Evolutionary conservation across 2,888 invertebrate species (phyloP).

Genomic region (Tromatobia lineatoria): DNA sequence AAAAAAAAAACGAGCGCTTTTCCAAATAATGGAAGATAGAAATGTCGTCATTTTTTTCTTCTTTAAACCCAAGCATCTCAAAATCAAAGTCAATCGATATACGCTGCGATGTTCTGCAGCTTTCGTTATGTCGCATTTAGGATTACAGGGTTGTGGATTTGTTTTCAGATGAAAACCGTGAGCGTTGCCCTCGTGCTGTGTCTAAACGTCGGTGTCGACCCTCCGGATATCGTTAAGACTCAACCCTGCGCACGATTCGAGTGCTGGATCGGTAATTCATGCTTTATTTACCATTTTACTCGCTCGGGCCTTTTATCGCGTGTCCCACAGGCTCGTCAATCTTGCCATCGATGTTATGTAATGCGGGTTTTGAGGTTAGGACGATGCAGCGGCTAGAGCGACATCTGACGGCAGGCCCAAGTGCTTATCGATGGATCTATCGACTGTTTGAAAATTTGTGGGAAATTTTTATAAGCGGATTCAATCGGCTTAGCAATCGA

Average conservation of each 20-base stretch:
- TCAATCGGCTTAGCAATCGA: neutral
- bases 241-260: conserved; percentile 98
- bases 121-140: neutral
- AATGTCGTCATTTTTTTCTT: neutral
- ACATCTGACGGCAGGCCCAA: conserved; percentile 24
- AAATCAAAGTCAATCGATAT: neutral
- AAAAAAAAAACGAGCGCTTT: conserved; percentile 9
- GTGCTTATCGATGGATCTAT: neutral
- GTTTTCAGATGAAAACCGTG: conserved; percentile 97
- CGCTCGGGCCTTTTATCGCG: neutral
- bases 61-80: neutral
- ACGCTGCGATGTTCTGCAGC: neutral
- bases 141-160: neutral
- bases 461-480: neutral
- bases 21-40: no score
- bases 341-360: conserved; percentile 73
- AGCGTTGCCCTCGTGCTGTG: conserved; percentile 99
- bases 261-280: conserved; percentile 96
- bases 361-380: conserved; percentile 74
- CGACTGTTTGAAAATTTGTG: conserved; percentile 17
- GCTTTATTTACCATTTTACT: neutral
- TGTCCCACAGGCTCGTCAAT: conserved; percentile 69
- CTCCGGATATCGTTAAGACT: conserved; percentile 98
- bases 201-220: conserved; percentile 99
- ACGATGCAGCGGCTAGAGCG: conserved; percentile 40